Percentiles rank a stretch among this genome's conserved stretches.
Conservation (phyloP, 2,113 vertebrate species). For the Rhinolophus sinicus region DNA sequence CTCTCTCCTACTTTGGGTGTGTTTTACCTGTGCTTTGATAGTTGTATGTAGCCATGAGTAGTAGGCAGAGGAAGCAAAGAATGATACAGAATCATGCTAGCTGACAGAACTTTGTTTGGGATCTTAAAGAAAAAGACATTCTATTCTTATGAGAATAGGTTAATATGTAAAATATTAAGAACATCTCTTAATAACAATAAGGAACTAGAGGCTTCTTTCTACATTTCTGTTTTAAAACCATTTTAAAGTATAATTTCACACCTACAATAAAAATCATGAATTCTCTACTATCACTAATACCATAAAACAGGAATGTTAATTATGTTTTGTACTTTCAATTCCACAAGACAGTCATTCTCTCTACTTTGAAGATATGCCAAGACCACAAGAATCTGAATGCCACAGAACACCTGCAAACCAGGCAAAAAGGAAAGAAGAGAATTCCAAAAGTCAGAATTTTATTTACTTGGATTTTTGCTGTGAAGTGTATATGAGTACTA, state of each 20-base stretch:
- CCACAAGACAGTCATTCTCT: constrained; percentile 70
- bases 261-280: constrained; percentile 12
- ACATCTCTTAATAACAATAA: not conserved
- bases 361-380: constrained; percentile 63
- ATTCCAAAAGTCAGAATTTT: constrained; percentile 65
- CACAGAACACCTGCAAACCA: constrained; percentile 76
- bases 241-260: constrained; percentile 13
- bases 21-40: not conserved
- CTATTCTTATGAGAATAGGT: not conserved
- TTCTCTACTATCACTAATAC: not conserved
- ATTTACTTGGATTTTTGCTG: constrained; percentile 51
- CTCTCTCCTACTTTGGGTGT: not conserved
- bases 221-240: constrained; percentile 12
- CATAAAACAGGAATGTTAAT: constrained; percentile 71
- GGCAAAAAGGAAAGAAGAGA: constrained; percentile 49
- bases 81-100: not conserved
- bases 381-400: constrained; percentile 69
- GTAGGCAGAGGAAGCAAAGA: not conserved
- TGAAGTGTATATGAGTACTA: not conserved
- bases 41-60: not conserved
- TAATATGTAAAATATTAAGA: constrained; percentile 19
- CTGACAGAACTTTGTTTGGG: not conserved
- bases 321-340: constrained; percentile 54
- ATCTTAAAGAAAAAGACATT: not conserved
- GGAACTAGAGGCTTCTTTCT: not conserved